Conservation (phyloP, 2,797 vertebrate genomes). For the Anolis apletophallus region DNA sequence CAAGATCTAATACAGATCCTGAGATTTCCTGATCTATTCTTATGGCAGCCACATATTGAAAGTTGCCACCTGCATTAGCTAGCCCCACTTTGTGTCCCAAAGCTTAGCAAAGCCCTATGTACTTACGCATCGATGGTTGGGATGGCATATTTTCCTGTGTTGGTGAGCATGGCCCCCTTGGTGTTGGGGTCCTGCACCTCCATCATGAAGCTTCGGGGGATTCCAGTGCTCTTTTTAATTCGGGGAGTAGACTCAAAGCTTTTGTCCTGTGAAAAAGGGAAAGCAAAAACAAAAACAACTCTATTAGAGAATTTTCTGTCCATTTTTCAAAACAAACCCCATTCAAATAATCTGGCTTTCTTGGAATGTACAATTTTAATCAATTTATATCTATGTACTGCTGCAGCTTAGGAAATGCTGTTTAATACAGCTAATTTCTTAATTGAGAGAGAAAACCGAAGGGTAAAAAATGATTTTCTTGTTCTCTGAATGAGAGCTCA, state of each 20-base stretch:
- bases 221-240: conserved; percentile 97
- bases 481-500: not conserved
- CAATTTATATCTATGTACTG: not conserved
- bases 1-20: not conserved
- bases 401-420: not conserved
- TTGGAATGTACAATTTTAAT: not conserved
- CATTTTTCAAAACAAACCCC: not conserved
- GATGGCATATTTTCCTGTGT: conserved; percentile 93
- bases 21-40: not conserved
- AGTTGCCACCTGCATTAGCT: not conserved
- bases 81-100: conserved; percentile 29
- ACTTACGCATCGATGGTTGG: conserved; percentile 97
- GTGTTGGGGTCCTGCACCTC: conserved; percentile 96
- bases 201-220: conserved; percentile 97
- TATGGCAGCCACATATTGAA: not conserved
- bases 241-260: conserved; percentile 87
- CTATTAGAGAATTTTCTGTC: not conserved
- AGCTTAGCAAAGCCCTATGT: not conserved
- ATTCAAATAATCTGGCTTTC: not conserved
- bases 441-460: not conserved
- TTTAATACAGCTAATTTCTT: not conserved
- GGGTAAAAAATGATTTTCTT: not conserved
- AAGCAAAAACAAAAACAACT: conserved; percentile 30
- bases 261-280: conserved; percentile 85
- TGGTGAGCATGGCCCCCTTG: conserved; percentile 97